Base-by-base conservation (phyloP, 2,888 invertebrate genomes). In the Leptinotarsa juncta region DNA sequence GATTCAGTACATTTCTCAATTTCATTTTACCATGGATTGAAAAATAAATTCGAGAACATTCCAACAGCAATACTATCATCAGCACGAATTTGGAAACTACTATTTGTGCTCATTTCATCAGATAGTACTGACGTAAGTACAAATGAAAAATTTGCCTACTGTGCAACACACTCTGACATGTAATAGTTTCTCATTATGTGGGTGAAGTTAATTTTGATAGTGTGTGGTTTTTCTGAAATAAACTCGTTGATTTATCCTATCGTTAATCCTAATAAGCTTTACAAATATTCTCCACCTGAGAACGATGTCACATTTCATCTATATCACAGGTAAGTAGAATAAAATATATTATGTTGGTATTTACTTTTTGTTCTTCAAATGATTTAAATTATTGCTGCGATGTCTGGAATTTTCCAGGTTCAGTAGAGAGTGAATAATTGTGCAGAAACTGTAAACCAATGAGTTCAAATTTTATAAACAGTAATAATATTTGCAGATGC, bases 291-390 rank as follows among this genome's bases (percentile, higher is more conserved):
- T 7, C 81, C 83, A 20, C 83, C 82, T 5, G 84, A 86, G 76
- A 77, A 83, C 72, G 82, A 84, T 70, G 79, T 85, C 18, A 80
- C 83, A 18, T 85, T 85, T 77, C 78, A 83, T 79, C 79, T 86
- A 60, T 85, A 84, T 77, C 80, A 83, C 77, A 80, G 81, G 86
- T 86, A 83, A 83, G 84, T 81, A 10, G 12, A 42, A 10, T 10
- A 42, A 42, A 42, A 42, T 32, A 32, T 32, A 10, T 10, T 32
- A 32, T 32, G 32, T 42, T 42, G 3, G 3, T 12, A 42, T 42
- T 32, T 32, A 32, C 42, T 42, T 42, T 42, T 12, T 12, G 12
- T 10, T 42, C 10, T 42, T 10, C 2, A 5, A 42, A 42, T 42
- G 10, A 42, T 42, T 42, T 1, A 10, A 42, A 10, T 10, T 3